Evolutionary conservation across 2,797 vertebrate genomes (phyloP).

Genomic region (Crocidura indochinensis): DNA sequence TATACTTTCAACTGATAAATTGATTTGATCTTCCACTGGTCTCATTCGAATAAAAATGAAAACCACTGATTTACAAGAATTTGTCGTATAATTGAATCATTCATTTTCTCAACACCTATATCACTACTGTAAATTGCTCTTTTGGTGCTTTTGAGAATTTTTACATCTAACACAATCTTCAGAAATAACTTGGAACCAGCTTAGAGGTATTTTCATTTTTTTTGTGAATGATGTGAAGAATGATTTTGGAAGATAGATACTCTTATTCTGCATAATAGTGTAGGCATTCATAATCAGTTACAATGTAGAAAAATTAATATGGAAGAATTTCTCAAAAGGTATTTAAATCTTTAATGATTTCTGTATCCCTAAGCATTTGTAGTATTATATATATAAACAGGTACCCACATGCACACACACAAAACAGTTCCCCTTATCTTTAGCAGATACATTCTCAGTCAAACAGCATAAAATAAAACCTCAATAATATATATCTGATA

Average conservation of each 20-base stretch:
- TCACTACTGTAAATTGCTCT: constrained; percentile 73
- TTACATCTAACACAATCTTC: constrained; percentile 72
- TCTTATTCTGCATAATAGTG: constrained; percentile 17
- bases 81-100: constrained; percentile 55
- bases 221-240: constrained; percentile 37
- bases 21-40: constrained; percentile 43
- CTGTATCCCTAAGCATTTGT: not conserved
- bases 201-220: constrained; percentile 61
- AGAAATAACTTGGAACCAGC: constrained; percentile 75
- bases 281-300: not conserved
- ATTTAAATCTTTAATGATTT: constrained; percentile 1
- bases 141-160: constrained; percentile 68
- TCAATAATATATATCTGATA: not conserved
- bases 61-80: constrained; percentile 66
- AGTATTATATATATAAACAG: no score
- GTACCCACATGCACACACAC: no score
- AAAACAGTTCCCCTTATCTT: no score
- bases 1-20: constrained; percentile 49
- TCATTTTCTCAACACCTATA: constrained; percentile 57
- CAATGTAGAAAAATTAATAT: not conserved
- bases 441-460: no score
- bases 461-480: not conserved
- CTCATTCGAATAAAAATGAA: constrained; percentile 60
- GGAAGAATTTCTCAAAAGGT: constrained; percentile 4
- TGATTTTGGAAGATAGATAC: constrained; percentile 45